Evolutionary conservation across 1,140 invertebrate genomes (phyloP), one percentile per base, ranked within the genome.

Genomic region (Cydia strobilella): DNA sequence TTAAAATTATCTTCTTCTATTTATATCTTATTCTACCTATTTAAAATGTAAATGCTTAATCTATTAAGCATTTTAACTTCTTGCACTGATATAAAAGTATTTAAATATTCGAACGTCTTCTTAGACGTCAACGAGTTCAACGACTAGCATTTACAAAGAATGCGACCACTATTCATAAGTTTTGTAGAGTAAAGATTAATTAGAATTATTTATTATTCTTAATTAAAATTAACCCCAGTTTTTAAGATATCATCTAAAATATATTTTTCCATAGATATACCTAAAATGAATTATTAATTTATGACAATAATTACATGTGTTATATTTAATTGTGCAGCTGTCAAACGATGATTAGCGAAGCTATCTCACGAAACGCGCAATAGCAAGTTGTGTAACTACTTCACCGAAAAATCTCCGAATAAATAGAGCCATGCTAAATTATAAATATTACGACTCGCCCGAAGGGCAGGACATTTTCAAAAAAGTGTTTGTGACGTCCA

Each of bases 381-480:
- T 6, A 72, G 45, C 45, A 72, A 72, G 83, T 92, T 91, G 89
- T 91, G 89, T 92, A 93, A 92, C 84, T 86, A 75, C 75, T 59
- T 75, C 75, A 72, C 69, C 78, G 42, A 75, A 74, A 35, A 77
- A 72, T 73, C 72, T 71, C 13, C 51, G 42, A 76, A 75, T 66
- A 80, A 77, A 79, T 77, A 84, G 71, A 77, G n/a, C 74, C 45
- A 76, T 91, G 76, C 35, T 91, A 20, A 86, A 76, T 42, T 93
- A 93, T 75, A 91, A 91, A 86, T 97, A 96, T 82, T 96, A 95
- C 84, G 94, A 96, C 82, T 93, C 94, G n/a, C 96, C 96, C 0
- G 96, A 97, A 51, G 96, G 96, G 0, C 79, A 95, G 72, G 95
- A 96, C 83, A 93, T 95, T 35, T 87, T 94, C 63, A 92, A 94